Evolutionary conservation across 2,888 invertebrate genomes (phyloP).

Genomic region (Hirtodrosophila confusa): DNA sequence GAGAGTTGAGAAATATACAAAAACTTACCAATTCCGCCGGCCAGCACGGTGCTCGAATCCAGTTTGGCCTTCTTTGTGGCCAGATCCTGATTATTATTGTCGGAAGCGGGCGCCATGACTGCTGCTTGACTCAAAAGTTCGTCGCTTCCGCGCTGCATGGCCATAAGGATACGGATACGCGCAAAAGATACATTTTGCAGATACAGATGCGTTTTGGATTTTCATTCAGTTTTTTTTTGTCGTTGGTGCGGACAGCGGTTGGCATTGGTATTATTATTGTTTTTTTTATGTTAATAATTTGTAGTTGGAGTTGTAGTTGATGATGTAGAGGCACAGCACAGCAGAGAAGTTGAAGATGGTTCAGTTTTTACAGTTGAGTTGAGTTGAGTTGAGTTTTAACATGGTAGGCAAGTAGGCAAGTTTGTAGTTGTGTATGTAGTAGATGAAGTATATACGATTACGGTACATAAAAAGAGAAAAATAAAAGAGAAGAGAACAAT

Average conservation of each 20-base stretch:
- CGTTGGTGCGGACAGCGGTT: slow-evolving; percentile 38
- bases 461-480: slow-evolving; percentile 78
- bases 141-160: slow-evolving; percentile 96
- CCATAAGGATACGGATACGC: slow-evolving; percentile 29
- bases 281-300: slow-evolving; percentile 43
- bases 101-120: slow-evolving; percentile 97
- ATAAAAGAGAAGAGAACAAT: slow-evolving; percentile 74
- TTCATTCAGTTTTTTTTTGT: slow-evolving; percentile 4
- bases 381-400: slow-evolving; percentile 33
- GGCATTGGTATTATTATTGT: slow-evolving; percentile 24
- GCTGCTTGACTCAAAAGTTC: slow-evolving; percentile 97
- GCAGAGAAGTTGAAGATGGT: slow-evolving; percentile 75
- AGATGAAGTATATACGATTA: slow-evolving; percentile 76
- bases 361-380: slow-evolving; percentile 50
- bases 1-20: slow-evolving; percentile 26
- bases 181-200: slow-evolving; percentile 20
- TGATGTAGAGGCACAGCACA: slow-evolving; percentile 74
- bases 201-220: slow-evolving; percentile 30
- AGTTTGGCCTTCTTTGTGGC: slow-evolving; percentile 96
- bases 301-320: slow-evolving; percentile 51
- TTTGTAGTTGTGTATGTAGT: slow-evolving; percentile 78
- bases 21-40: slow-evolving; percentile 84
- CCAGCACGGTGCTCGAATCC: slow-evolving; percentile 84
- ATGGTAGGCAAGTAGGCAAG: slow-evolving; percentile 57
- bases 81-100: slow-evolving; percentile 95